Evolutionary conservation across 2,113 vertebrate genomes (phyloP), one percentile per base, ranked within the genome.

Genomic region (Bubalus kerabau): DNA sequence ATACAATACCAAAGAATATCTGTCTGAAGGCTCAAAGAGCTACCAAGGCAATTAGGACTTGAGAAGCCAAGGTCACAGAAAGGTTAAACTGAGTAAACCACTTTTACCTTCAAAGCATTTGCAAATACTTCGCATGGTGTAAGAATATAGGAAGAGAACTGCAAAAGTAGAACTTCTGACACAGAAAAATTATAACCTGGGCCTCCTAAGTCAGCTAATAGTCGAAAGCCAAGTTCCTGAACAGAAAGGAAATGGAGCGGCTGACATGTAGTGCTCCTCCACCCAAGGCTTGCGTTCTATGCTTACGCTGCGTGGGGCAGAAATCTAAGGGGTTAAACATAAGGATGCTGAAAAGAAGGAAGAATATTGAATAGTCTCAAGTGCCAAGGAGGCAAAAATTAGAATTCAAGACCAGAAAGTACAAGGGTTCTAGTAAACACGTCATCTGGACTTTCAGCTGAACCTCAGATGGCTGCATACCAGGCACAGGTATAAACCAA

Each of bases 261-360:
- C 23, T 43, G 10, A 16, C n/a, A 46, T 3, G 2, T 2, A 4
- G 6, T 7, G 7, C 8, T 23, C 6, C 24, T 28, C 30, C 5
- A 46, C 46, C 21, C 62, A 64, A 64, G 48, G 56, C 7, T n/a
- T 64, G 30, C 52, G 54, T 84, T 62, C 10, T 4, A 5, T 43
- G 32, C 3, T 19, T 76, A 74, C 9, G 3, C 24, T 54, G n/a
- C 56, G 3, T 36, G 15, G 36, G 56, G 36, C 40, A 76, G 91
- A 95, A 86, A 46, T 54, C 67, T 78, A 80, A 76, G 43, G 32
- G 50, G 30, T 17, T 80, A 56, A 56, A 64, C 12, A 56, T 10
- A 64, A 86, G 86, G 40, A n/a, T 78, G 46, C 7, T 19, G 11
- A 64, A 64, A 91, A 48, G 36, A 80, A 91, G 76, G 32, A 54